Evolutionary conservation across 2,797 vertebrate species (phyloP), one percentile per base, ranked within the genome.

Genomic region (Eospalax fontanierii): DNA sequence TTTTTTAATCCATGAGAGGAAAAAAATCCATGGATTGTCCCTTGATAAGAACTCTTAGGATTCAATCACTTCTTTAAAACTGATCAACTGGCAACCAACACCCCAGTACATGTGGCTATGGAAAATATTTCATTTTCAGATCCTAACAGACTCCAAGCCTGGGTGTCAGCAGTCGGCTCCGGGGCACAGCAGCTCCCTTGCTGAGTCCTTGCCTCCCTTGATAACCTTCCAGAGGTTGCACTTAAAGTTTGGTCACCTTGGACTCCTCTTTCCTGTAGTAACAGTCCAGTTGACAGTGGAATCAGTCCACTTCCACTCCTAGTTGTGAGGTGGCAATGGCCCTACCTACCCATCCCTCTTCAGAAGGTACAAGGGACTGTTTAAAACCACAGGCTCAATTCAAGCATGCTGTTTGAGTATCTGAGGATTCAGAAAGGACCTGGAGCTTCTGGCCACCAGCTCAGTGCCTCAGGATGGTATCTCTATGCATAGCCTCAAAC

Each of bases 171-270:
- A 12, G 11, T 71, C 43, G 22, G 30, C 28, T 7, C 24, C 16
- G 22, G 9, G 18, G 61, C 10, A 4, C 0, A 0, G 26, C 8
- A 38, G 65, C 33, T 21, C 33, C 26, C 35, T 91, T 0, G 43
- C 40, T 30, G 61, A 5, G 71, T 61, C 63, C 28, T 38, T 30
- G 61, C 19, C n/a, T 35, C 65, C 57, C 2, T 59, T 59, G 12
- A 11, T 24, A 7, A 10, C 40, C 50, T 38, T 78, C 24, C 12
- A 50, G 14, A 66, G 71, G 50, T 38, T 18, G 38, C 5, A 35
- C 24, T 28, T 35, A 59, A 28, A 57, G 15, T 21, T 65, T n/a
- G 33, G 35, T 4, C 3, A 10, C 33, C 74, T 24, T 22, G 24
- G 65, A 70, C 28, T 65, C 2, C 24, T 68, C 0, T 33, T 66